Evolutionary conservation across 2,113 vertebrate genomes (phyloP).

Genomic region (Austrofundulus limnaeus): DNA sequence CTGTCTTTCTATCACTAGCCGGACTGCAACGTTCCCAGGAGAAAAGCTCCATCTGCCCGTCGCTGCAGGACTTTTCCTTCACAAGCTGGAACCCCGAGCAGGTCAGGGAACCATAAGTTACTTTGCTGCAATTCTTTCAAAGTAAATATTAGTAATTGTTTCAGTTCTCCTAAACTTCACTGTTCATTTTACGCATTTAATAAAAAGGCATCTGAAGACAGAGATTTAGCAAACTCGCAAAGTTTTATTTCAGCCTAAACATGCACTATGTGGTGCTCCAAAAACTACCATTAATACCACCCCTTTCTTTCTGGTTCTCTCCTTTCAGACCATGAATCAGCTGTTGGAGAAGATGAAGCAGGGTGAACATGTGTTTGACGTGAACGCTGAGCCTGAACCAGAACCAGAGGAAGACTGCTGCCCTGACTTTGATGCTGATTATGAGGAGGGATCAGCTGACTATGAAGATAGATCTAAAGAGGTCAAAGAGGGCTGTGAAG

Average conservation of each 20-base stretch:
- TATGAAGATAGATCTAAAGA: slow-evolving; percentile 65
- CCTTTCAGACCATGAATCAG: slow-evolving; percentile 83
- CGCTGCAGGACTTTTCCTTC: slow-evolving; percentile 88
- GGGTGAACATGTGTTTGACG: slow-evolving; percentile 86
- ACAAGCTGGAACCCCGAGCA: slow-evolving; percentile 86
- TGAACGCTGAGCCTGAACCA: slow-evolving; percentile 76
- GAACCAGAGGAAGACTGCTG: slow-evolving; percentile 63
- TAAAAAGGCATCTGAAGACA: too few relatives aligned
- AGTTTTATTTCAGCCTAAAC: too few relatives aligned
- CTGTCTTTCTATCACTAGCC: slow-evolving; percentile 60
- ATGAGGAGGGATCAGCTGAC: slow-evolving; percentile 59
- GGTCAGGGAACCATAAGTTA: slow-evolving; percentile 69
- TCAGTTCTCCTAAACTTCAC: neutral
- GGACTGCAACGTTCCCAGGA: slow-evolving; percentile 79
- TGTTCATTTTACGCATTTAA: neutral
- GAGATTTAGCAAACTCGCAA: too few relatives aligned
- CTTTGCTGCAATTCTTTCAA: neutral
- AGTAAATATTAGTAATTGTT: too few relatives aligned
- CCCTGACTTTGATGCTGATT: slow-evolving; percentile 80
- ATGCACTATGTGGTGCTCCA: neutral
- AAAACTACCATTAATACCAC: too few relatives aligned
- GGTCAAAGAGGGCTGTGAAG: slow-evolving; percentile 68
- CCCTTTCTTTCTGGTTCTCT: neutral
- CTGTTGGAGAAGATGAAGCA: slow-evolving; percentile 88
- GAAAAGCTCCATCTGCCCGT: slow-evolving; percentile 86